A percentile compares a stretch with the other conserved stretches of the same genome.
Evolutionary conservation across 1,140 invertebrate genomes (phyloP).

Genomic region (Drosophila miranda): DNA sequence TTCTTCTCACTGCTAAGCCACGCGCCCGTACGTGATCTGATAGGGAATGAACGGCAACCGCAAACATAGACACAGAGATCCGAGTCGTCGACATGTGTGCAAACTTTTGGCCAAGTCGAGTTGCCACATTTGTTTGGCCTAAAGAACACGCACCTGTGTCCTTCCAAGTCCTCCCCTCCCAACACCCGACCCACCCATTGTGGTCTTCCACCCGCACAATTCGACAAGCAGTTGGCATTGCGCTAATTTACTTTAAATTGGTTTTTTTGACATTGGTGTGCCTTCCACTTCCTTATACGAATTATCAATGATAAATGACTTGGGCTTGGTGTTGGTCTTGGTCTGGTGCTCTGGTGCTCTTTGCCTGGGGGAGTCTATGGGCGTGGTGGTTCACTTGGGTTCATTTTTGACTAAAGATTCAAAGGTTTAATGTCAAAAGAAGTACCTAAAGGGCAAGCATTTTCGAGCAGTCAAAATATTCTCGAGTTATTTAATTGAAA

Average conservation of each 20-base stretch:
- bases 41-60: slow-evolving; percentile 67
- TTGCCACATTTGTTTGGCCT: slow-evolving; percentile 61
- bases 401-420: neutral
- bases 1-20: slow-evolving; percentile 47
- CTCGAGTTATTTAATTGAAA: no score
- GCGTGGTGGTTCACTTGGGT: neutral
- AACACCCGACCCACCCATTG: slow-evolving; percentile 11
- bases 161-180: neutral
- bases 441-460: no score
- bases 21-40: slow-evolving; percentile 71
- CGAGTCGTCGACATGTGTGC: slow-evolving; percentile 38
- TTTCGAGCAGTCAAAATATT: no score
- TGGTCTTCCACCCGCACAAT: slow-evolving; percentile 27
- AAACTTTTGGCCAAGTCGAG: slow-evolving; percentile 65
- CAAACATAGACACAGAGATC: slow-evolving; percentile 38
- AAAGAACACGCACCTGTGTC: slow-evolving; percentile 46
- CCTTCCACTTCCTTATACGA: slow-evolving; percentile 26
- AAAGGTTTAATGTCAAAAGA: no score
- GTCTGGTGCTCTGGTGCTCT: neutral
- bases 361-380: no score
- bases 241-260: slow-evolving; percentile 79
- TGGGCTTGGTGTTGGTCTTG: slow-evolving; percentile 2
- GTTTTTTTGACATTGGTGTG: slow-evolving; percentile 53
- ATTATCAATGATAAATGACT: slow-evolving; percentile 73
- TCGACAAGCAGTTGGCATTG: slow-evolving; percentile 44